These are phyloP conservation scores for Drosophila affinis DNA, from an alignment of 2,888 invertebrate genomes.

Conservation along the genomic window DNA sequence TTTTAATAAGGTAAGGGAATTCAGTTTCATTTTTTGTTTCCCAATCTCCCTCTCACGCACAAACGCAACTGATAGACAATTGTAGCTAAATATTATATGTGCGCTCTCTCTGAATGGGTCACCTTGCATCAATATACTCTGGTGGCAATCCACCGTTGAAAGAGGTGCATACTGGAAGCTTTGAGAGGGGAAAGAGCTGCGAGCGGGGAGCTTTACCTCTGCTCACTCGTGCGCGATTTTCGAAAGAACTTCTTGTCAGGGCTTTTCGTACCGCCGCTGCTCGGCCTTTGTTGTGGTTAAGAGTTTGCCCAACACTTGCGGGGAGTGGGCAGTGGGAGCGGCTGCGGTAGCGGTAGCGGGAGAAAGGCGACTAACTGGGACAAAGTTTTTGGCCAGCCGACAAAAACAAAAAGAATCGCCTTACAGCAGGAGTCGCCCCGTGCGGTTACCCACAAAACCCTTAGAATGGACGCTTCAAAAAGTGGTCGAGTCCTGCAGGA, in stretches of 20 bases:
- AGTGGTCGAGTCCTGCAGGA: too few species aligned
- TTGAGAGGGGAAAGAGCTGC: slow-evolving; percentile 7
- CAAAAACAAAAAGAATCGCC: slow-evolving; percentile 38
- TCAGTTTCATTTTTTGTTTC: neutral
- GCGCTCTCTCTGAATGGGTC: neutral
- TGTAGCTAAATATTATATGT: neutral
- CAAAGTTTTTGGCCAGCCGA: slow-evolving; percentile 30
- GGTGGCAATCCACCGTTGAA: neutral
- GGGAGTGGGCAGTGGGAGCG: neutral
- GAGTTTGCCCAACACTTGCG: slow-evolving; percentile 52
- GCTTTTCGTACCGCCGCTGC: slow-evolving; percentile 60
- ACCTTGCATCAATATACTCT: neutral
- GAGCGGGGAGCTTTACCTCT: slow-evolving; percentile 39
- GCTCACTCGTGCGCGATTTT: slow-evolving; percentile 72
- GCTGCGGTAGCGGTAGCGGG: neutral
- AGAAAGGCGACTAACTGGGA: slow-evolving; percentile 24
- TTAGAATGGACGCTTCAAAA: neutral
- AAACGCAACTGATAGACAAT: too few species aligned
- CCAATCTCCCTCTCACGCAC: neutral
- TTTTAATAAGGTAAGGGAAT: neutral
- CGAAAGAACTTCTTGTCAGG: slow-evolving; percentile 64
- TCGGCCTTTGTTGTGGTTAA: slow-evolving; percentile 70
- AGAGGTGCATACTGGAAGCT: slow-evolving; percentile 38
- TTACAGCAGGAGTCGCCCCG: slow-evolving; percentile 56
- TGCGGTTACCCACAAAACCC: slow-evolving; percentile 34